Percentiles rank a stretch among this genome's conserved stretches.
phyloP scores from a whole-genome alignment of 2,888 invertebrate genomes.

The Alentia gelatinosa region DNA sequence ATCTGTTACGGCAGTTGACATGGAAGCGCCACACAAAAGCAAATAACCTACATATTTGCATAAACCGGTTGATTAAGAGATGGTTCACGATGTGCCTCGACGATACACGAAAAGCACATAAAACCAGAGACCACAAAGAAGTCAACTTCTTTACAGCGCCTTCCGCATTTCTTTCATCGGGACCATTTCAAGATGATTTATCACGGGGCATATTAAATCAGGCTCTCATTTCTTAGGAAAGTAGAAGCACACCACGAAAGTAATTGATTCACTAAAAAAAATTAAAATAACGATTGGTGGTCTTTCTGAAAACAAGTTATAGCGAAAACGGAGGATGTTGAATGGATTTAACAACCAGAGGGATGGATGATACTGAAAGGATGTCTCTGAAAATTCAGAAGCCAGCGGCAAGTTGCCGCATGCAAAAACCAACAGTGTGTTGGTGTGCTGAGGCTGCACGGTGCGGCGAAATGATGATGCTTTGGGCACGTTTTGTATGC shows the following conservation, averaged over 20 bases:
- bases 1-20: background rate
- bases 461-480: background rate
- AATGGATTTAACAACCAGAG: background rate
- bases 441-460: background rate
- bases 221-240: background rate
- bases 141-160: background rate
- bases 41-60: background rate
- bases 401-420: background rate
- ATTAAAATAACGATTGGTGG: background rate
- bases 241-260: background rate
- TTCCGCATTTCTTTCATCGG: background rate
- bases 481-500: constrained; percentile 31
- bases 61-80: background rate
- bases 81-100: background rate
- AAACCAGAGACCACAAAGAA: background rate
- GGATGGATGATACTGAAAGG: background rate
- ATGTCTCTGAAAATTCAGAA: background rate
- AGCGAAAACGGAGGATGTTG: background rate
- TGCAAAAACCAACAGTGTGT: background rate
- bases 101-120: background rate
- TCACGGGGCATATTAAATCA: constrained; percentile 25
- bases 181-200: constrained; percentile 13
- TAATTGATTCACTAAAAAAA: background rate
- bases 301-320: background rate
- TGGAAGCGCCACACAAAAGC: background rate